These are phyloP conservation scores for Anolis sagrei DNA, from an alignment of 2,113 vertebrate genomes.

Conservation along the genomic window DNA sequence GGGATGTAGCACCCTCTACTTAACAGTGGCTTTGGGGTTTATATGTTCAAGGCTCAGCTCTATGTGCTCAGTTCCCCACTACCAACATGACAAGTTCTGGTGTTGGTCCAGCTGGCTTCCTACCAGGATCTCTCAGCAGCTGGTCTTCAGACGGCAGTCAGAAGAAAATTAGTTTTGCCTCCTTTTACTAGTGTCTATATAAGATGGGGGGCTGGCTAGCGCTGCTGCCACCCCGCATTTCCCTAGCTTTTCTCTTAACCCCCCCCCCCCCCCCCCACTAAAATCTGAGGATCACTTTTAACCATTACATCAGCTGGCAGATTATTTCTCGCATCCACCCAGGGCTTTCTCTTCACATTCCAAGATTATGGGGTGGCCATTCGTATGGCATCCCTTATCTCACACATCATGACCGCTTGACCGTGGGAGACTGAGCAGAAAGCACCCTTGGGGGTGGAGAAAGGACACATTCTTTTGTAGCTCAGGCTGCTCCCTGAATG, in stretches of 20 bases:
- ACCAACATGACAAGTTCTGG: not conserved
- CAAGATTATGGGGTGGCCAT: not conserved
- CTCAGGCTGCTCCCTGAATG: not conserved
- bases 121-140: not conserved
- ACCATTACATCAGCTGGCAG: not conserved
- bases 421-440: conserved; percentile 18
- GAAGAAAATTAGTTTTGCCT: not conserved
- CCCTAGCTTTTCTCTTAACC: not conserved
- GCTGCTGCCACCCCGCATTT: not conserved
- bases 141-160: not conserved
- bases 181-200: not conserved
- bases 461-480: conserved; percentile 1
- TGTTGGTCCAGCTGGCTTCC: not conserved
- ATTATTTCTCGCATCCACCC: not conserved
- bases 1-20: not conserved
- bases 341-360: conserved; percentile 5
- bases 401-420: not conserved
- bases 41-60: not conserved
- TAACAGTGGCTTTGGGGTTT: not conserved
- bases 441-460: not conserved
- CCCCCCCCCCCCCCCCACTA: not conserved
- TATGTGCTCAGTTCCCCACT: not conserved
- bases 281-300: conserved; percentile 1
- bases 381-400: conserved; percentile 4
- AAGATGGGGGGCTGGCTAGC: not conserved